Evolutionary conservation across 2,797 vertebrate species (phyloP), one percentile per base, ranked within the genome.

Genomic region (Phyllotis vaccarum): DNA sequence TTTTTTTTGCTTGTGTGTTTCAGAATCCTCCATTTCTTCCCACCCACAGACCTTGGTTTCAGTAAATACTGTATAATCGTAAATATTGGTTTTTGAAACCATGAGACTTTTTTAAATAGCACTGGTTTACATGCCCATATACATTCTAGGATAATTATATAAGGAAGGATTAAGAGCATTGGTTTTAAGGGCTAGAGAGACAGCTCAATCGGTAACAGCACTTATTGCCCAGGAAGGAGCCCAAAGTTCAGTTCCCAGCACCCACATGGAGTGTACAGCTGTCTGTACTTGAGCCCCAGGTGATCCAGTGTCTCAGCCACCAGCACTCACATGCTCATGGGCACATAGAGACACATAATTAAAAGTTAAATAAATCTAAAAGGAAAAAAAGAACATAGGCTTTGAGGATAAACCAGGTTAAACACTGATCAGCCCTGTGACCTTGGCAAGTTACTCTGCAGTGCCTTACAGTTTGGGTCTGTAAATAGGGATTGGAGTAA

Each of bases 11-110:
- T 88, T 43, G 7, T 90, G 37, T 86, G 31, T 93, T 88, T 96
- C 86, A 88, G 74, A 93, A 93, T 87, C 94, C 52, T 91, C 68
- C 40, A 80, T 90, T 96, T 93, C 70, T 43, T 89, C 89, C 91
- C 34, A 34, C 89, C 91, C 34, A 34, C 49, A 90, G 78, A 91
- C 56, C 60, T 92, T 58, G 31, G 31, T 96, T 86, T 95, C 72
- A 94, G 43, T 72, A 96, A 92, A 96, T 95, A 87, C 56, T 34
- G 58, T 22, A 40, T 66, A 37, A 6, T 85, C 82, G 86, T 93
- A 92, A 96, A 76, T 89, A 95, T 37, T 81, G 49, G 37, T 79
- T 93, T 29, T 94, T 89, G 86, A 62, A 89, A 29, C 24, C 37
- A 82, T 43, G 9, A 34, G 21, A 24, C 88, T 88, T 58, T 86